Percentiles rank a stretch among this genome's conserved stretches.
These are phyloP conservation scores for Oplegnathus fasciatus DNA, from an alignment of 2,113 vertebrate genomes.

Conservation along the genomic window DNA sequence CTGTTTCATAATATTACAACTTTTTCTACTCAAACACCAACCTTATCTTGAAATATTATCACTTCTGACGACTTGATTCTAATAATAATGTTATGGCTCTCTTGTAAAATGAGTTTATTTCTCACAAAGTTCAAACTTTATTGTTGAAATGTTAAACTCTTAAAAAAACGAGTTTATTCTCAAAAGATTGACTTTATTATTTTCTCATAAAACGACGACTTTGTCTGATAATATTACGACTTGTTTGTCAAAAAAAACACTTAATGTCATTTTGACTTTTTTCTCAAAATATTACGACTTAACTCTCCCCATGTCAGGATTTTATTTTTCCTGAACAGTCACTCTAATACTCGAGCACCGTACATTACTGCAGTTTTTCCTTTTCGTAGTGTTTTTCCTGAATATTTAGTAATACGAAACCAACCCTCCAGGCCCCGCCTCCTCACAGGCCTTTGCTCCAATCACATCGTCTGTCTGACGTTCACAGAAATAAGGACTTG, in stretches of 20 bases:
- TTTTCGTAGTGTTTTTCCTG: neutral
- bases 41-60: too few species aligned
- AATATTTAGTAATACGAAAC: neutral
- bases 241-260: too few species aligned
- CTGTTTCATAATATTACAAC: too few species aligned
- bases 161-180: too few species aligned
- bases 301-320: neutral
- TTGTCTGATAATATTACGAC: too few species aligned
- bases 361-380: neutral
- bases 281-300: neutral
- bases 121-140: neutral
- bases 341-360: neutral
- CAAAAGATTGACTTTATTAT: neutral
- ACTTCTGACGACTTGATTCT: too few species aligned
- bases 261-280: neutral
- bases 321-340: neutral
- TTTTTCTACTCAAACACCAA: too few species aligned
- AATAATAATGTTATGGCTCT: too few species aligned
- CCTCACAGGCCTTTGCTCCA: constrained; percentile 51
- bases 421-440: constrained; percentile 22
- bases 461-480: constrained; percentile 57
- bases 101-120: too few species aligned
- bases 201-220: too few species aligned
- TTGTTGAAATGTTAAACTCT: neutral
- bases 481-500: constrained; percentile 72